Evolutionary conservation across 2,113 vertebrate species (phyloP).

Genomic region (Peromyscus leucopus): DNA sequence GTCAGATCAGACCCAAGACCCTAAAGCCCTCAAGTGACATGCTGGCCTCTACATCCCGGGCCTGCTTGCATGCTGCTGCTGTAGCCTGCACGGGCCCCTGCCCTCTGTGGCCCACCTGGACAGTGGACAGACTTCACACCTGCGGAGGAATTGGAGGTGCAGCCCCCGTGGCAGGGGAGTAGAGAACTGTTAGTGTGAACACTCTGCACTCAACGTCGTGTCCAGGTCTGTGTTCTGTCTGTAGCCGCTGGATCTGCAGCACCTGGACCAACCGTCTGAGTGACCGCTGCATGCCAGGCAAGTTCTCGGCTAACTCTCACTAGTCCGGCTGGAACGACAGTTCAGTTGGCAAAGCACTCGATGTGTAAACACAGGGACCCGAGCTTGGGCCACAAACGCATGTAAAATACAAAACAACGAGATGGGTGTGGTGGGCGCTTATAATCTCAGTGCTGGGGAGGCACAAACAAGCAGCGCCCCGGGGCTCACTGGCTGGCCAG

Average conservation of each 20-base stretch:
- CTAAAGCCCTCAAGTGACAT: neutral
- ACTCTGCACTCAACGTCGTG: fast-evolving
- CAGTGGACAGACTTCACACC: neutral
- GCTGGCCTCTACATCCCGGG: too few relatives aligned
- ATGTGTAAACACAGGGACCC: neutral
- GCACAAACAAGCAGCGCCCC: neutral
- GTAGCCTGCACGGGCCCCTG: neutral
- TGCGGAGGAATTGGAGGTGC: neutral
- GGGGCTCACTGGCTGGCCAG: neutral
- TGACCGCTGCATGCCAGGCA: neutral
- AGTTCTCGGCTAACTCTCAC: neutral
- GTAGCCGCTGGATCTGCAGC: neutral
- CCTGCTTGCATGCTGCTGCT: fast-evolving
- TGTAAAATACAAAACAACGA: neutral
- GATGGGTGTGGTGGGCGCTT: neutral
- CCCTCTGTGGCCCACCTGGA: neutral
- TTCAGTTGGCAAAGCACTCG: neutral
- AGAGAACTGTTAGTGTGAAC: too few relatives aligned
- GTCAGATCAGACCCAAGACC: neutral
- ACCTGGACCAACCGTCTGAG: neutral
- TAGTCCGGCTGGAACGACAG: neutral
- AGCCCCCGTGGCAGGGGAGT: fast-evolving
- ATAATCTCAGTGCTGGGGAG: neutral
- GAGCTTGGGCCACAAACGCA: neutral
- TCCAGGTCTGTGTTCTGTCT: neutral